These are phyloP conservation scores for Phyllostomus hastatus DNA, from an alignment of 2,113 vertebrate species.

Conservation along the genomic window DNA sequence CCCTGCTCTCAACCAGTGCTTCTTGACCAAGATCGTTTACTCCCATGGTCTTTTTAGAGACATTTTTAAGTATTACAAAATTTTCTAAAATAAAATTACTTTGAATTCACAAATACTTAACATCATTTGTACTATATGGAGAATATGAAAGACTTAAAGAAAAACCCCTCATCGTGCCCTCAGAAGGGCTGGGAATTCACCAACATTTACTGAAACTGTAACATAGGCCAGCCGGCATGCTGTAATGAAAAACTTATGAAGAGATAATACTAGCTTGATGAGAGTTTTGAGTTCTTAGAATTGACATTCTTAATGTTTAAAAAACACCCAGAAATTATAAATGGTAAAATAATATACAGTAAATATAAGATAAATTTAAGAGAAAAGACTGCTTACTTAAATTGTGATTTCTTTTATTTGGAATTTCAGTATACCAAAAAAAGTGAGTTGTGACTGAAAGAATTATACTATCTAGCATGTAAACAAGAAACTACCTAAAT, in stretches of 20 bases:
- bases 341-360: background rate
- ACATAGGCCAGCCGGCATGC: no score
- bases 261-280: background rate
- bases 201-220: background rate
- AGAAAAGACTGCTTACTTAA: background rate
- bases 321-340: background rate
- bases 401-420: background rate
- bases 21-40: background rate
- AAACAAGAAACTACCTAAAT: background rate
- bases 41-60: background rate
- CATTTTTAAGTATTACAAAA: background rate
- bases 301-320: background rate
- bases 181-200: background rate
- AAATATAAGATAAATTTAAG: background rate
- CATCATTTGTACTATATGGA: background rate
- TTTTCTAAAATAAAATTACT: background rate
- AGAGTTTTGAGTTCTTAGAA: background rate
- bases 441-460: background rate
- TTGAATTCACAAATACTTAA: background rate
- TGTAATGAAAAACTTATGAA: background rate
- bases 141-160: background rate
- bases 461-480: background rate
- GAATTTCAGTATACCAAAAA: background rate
- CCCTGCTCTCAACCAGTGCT: background rate
- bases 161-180: background rate